Base-by-base conservation (phyloP, 1,140 invertebrate species). In the Drosophila fuyamai region DNA sequence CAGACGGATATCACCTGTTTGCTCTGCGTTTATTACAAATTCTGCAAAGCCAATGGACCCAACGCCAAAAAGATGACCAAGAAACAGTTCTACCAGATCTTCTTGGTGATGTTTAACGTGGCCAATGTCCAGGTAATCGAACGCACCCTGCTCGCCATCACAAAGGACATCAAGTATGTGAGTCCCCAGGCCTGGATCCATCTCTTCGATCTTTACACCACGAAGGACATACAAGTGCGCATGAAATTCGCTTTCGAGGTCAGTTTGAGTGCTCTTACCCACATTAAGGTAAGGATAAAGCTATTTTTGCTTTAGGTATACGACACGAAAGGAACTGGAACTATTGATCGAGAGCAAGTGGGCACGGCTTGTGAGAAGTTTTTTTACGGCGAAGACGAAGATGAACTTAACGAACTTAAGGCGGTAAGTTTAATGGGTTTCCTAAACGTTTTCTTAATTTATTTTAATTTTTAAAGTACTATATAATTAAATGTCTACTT, bases 1-100 rank as follows among this genome's bases (percentile, higher is more conserved):
- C 72, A 56, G 2, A 72, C 47, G 16, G 76, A 79, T 13, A 38
- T 79, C 14, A 65, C 48, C 16, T 71, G 65, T 13, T 44, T 79
- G n/a, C 57, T 79, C 0, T 43, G 76, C 36, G 60, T 79, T n/a
- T 79, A 76, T 38, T 75, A 79, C 40, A 79, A 79, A 27, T 79
- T 79, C 41, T 73, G 54, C 4, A 55, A 76, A 46, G 50, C 14
- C 27, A 79, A 79, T 29, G 73, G 73, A 0, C 60, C 73, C 0
- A 38, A 32, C 2, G 46, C 56, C 18, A 63, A 44, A 44, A 41
- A 56, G 41, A 79, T 79, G 73, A 63, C 38, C 6, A 76, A 76
- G 9, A 43, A 41, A 7, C 76, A 79, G 35, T 79, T 79, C 43
- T 63, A 59, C 35, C 18, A 65, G 9, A 13, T 79, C 8, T 79